Base-by-base conservation (phyloP, 2,888 invertebrate genomes). In the Drosophila trichaetosa region DNA sequence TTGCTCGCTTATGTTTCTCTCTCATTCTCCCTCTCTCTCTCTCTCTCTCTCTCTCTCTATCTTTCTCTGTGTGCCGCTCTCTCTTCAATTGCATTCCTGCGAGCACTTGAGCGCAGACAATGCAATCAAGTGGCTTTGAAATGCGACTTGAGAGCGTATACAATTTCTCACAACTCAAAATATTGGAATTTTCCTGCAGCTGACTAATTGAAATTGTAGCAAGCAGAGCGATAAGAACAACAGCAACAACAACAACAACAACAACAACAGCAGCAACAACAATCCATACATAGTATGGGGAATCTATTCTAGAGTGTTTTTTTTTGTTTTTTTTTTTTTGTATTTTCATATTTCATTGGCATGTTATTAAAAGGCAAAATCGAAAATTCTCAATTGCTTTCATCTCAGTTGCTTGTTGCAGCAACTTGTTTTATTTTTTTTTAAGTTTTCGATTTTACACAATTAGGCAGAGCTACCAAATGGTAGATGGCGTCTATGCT, bases 201-300 rank as follows among this genome's bases (percentile, higher is more conserved):
- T 57, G 49, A 66, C 59, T 71, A 76, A 76, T 76, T 63, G 76
- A 74, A 65, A 64, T 73, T 63, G 60, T 57, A 11, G 59, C 59
- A 51, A 57, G 18, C 36, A 49, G 36, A 31, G 46, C 66, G 73
- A 73, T 71, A 46, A 60, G 51, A 34, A 42, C 6, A 11, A 34
- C 27, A 27, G 4, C 8, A n/a, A 10, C 6, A 11, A 56, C 21
- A 27, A 6, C 7, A n/a, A 4, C 10, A 11, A 33, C 27, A 27
- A 2, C 7, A n/a, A 8, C 6, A 11, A 56, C 21, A 27, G 4
- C 8, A n/a, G 2, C 11, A 46, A 13, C 21, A 46, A 8, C 46
- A 46, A 21, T n/a, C 27, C 33, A 31, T 31, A 61, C 36, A 31
- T 33, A 31, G 29, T 29, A 18, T 51, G 18, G 11, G 29, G 18